Evolutionary conservation across 2,113 vertebrate genomes (phyloP), one percentile per base, ranked within the genome.

Genomic region (Syngnathus floridae): DNA sequence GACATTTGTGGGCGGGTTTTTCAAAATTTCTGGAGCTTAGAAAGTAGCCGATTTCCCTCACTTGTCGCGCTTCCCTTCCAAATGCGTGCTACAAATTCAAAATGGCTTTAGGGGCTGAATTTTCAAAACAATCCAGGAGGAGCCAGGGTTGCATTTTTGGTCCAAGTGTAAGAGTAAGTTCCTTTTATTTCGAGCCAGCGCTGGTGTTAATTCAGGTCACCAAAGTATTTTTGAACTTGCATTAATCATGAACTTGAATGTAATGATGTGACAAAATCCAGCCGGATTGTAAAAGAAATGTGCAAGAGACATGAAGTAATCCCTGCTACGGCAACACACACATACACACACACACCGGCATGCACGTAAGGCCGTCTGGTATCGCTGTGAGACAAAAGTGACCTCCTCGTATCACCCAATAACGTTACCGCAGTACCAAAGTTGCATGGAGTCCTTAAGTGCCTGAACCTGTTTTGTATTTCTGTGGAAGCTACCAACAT

Each of bases 291-390:
- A 36, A 37, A 19, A 35, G 6, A 36, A 16, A 31, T 59, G 36
- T 19, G 60, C 31, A 48, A 45, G 9, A 64, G 5, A 46, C 22
- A 43, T 7, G 11, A 65, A 71, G 65, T 67, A 65, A 70, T 78
- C 74, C 74, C 71, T 73, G 9, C 1, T 0, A 68, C 40, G 35
- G 8, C 17, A 26, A 14, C 11, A 14, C 11, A 7, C 11, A 22
- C 21, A 26, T 10, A 22, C 51, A 54, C 51, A 62, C 64, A 63
- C 52, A 66, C 21, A 43, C 41, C 11, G 40, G 56, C 66, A 40
- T 57, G 56, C 59, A 26, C 19, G 4, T 31, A 31, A 31, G 26
- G 26, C 26, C 36, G 37, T 36, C 69, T 72, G 65, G 69, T 68
- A 14, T 71, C 45, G 3, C 26, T 40, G 55, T 19, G 5, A 65